Percentiles rank a stretch among this genome's conserved stretches.
Evolutionary conservation across 2,888 invertebrate genomes (phyloP).

Genomic region (Desoria tigrina): DNA sequence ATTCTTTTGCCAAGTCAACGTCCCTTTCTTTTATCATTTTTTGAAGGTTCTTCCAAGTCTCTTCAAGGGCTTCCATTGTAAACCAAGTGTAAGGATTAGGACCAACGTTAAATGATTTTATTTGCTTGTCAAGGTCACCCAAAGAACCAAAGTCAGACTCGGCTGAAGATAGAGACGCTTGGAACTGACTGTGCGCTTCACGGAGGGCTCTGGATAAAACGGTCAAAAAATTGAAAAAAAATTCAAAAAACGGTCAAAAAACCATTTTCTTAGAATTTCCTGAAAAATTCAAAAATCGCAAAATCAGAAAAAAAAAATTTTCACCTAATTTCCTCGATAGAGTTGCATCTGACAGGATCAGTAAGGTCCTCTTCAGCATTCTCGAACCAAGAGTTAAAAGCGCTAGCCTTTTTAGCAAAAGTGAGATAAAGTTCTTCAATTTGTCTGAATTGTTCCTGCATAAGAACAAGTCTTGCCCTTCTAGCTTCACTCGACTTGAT

Average conservation of each 20-base stretch:
- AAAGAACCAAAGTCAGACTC: slow-evolving; percentile 97
- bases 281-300: too few species aligned
- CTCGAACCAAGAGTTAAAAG: slow-evolving; percentile 99
- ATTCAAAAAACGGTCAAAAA: too few species aligned
- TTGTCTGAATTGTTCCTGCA: slow-evolving; percentile 98
- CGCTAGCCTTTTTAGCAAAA: slow-evolving; percentile 99
- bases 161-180: slow-evolving; percentile 90
- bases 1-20: slow-evolving; percentile 89
- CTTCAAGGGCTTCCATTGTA: slow-evolving; percentile 98
- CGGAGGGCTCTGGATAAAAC: too few species aligned
- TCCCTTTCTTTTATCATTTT: slow-evolving; percentile 91
- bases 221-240: too few species aligned
- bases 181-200: slow-evolving; percentile 97
- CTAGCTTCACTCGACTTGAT: slow-evolving; percentile 88
- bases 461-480: slow-evolving; percentile 86
- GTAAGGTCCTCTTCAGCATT: too few species aligned
- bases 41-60: slow-evolving; percentile 98
- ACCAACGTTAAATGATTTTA: slow-evolving; percentile 98
- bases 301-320: too few species aligned
- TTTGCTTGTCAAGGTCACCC: slow-evolving; percentile 93
- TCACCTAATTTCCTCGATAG: slow-evolving; percentile 74
- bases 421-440: slow-evolving; percentile 98
- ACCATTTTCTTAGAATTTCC: too few species aligned
- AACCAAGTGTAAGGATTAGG: slow-evolving; percentile 99
- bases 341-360: too few species aligned